phyloP scores from a whole-genome alignment of 2,113 vertebrate genomes.

The Sylvicapra grimmia region DNA sequence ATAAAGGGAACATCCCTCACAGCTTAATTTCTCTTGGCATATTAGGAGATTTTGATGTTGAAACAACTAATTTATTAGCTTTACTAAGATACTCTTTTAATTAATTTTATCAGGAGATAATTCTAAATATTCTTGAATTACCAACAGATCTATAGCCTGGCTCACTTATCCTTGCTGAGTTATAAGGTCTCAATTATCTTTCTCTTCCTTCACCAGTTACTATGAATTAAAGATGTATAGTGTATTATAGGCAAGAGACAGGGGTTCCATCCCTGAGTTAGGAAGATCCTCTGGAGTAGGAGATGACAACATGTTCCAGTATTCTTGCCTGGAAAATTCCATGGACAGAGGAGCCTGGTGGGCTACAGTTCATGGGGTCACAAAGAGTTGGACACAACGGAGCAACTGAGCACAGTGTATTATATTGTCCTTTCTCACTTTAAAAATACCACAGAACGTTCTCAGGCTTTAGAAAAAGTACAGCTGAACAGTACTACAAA shows the following conservation, averaged over 20 bases:
- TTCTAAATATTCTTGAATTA: constrained; percentile 25
- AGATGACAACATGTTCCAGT: not conserved
- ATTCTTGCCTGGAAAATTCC: not conserved
- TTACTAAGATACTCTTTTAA: not conserved
- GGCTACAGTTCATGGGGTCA: not conserved
- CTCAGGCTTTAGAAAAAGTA: not conserved
- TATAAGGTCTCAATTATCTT: not conserved
- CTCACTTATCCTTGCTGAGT: not conserved
- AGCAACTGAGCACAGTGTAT: not conserved
- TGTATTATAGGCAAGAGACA: not conserved
- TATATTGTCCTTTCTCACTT: not conserved
- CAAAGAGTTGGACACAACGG: not conserved
- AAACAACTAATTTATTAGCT: not conserved
- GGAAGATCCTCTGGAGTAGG: not conserved
- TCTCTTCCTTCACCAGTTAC: not conserved
- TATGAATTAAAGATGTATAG: not conserved
- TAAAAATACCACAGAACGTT: not conserved
- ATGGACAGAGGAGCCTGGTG: not conserved
- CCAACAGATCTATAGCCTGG: not conserved
- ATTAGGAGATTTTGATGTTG: not conserved
- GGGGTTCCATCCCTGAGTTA: not conserved
- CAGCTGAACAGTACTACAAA: not conserved
- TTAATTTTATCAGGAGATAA: not conserved
- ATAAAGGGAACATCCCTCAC: not conserved
- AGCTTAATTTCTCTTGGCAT: not conserved